Evolutionary conservation across 2,888 invertebrate genomes (phyloP).

Genomic region (Cerastoderma edule): DNA sequence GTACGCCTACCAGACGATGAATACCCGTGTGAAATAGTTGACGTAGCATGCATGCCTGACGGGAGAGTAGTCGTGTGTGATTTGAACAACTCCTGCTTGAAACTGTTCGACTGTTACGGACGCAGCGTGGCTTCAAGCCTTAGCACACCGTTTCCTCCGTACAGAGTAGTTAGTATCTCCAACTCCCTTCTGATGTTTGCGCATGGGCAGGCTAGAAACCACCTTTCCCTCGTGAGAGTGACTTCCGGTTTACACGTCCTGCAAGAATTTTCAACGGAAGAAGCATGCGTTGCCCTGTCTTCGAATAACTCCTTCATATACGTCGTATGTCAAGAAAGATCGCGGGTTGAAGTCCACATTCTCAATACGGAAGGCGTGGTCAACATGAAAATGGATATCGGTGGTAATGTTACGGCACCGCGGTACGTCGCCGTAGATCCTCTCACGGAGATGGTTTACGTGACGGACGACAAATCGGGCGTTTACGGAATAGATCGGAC

Average conservation of each 20-base stretch:
- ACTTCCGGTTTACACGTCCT: constrained; percentile 20
- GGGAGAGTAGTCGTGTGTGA: constrained; percentile 36
- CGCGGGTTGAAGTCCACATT: constrained; percentile 33
- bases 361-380: constrained; percentile 38
- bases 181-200: constrained; percentile 26
- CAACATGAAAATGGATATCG: constrained; percentile 33
- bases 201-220: constrained; percentile 29
- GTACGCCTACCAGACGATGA: constrained; percentile 27
- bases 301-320: constrained; percentile 36
- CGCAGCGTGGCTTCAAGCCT: not conserved
- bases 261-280: constrained; percentile 30
- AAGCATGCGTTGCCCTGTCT: constrained; percentile 29
- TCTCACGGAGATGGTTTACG: constrained; percentile 22
- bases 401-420: constrained; percentile 26
- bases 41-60: constrained; percentile 42
- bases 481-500: constrained; percentile 18
- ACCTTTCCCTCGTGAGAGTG: constrained; percentile 21
- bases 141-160: constrained; percentile 21
- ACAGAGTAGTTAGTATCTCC: constrained; percentile 29
- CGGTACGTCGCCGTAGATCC: constrained; percentile 27
- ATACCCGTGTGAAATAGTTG: constrained; percentile 26
- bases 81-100: constrained; percentile 32
- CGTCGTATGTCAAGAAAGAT: constrained; percentile 30
- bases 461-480: constrained; percentile 33
- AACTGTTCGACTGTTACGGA: constrained; percentile 25